Evolutionary conservation across 2,113 vertebrate species (phyloP).

Genomic region (Chiloscyllium plagiosum): DNA sequence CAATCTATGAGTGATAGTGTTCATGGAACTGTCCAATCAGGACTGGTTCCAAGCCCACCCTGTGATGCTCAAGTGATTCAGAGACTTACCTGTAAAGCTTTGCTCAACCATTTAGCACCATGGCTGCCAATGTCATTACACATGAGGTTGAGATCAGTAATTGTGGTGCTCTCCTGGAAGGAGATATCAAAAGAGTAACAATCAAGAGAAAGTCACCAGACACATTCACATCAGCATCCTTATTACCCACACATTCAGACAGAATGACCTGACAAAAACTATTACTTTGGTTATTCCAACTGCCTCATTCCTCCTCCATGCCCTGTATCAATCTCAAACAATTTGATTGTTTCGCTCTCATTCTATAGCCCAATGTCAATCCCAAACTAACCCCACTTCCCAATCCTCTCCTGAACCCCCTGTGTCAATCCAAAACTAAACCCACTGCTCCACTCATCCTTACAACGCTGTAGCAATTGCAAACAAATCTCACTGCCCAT

Average conservation of each 20-base stretch:
- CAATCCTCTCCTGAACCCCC: neutral
- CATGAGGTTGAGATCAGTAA: constrained; percentile 73
- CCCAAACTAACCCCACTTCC: neutral
- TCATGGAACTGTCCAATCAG: neutral
- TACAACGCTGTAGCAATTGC: too few relatives aligned
- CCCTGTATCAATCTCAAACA: neutral
- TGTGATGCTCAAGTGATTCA: neutral
- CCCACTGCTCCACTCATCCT: neutral
- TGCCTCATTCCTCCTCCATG: neutral
- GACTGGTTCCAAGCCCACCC: neutral
- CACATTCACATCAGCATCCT: neutral
- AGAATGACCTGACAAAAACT: neutral
- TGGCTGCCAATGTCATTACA: constrained; percentile 70
- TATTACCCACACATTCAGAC: neutral
- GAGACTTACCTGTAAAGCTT: constrained; percentile 66
- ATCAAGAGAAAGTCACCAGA: neutral
- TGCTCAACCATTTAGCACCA: constrained; percentile 69
- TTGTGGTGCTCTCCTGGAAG: constrained; percentile 52
- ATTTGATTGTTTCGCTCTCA: neutral
- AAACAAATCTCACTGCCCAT: too few relatives aligned
- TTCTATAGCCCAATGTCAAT: neutral
- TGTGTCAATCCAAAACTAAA: neutral
- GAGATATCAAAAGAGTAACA: neutral
- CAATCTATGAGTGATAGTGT: neutral
- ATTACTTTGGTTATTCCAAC: neutral